Conservation (phyloP, 2,797 vertebrate genomes). For the Hephaestus fuliginosus region DNA sequence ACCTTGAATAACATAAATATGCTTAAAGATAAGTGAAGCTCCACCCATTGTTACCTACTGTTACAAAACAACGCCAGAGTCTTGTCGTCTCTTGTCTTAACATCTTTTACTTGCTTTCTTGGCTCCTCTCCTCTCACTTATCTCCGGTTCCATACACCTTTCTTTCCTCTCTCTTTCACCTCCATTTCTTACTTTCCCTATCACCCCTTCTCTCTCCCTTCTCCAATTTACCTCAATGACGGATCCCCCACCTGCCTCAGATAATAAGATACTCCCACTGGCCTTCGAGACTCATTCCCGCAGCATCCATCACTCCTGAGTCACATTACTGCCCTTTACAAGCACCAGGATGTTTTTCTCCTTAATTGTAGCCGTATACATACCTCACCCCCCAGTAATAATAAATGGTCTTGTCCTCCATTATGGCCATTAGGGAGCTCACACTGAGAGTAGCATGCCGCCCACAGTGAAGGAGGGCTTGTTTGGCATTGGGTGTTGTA, state of each 20-base stretch:
- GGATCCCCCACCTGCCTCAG: constrained; percentile 80
- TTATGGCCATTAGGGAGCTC: constrained; percentile 84
- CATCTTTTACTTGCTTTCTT: constrained; percentile 20
- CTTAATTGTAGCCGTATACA: constrained; percentile 87
- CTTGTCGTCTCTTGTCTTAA: neutral
- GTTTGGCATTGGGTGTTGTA: constrained; percentile 66
- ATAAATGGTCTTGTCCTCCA: constrained; percentile 86
- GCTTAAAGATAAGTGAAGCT: neutral
- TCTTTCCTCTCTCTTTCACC: constrained; percentile 20
- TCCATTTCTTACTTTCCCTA: constrained; percentile 40
- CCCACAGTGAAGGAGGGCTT: constrained; percentile 75
- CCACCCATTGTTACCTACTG: neutral
- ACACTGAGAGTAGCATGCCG: constrained; percentile 77
- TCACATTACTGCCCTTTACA: constrained; percentile 87
- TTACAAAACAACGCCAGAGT: neutral
- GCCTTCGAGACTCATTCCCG: constrained; percentile 80
- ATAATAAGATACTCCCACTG: constrained; percentile 86
- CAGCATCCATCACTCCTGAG: constrained; percentile 84
- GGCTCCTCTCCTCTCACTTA: constrained; percentile 12
- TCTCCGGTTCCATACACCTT: constrained; percentile 27
- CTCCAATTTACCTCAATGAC: constrained; percentile 84
- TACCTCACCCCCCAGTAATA: constrained; percentile 78
- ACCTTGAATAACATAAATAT: constrained; percentile 13
- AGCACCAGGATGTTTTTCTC: constrained; percentile 83
- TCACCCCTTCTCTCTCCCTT: constrained; percentile 43